Evolutionary conservation across 2,797 vertebrate species (phyloP), one percentile per base, ranked within the genome.

Genomic region (Micrastur ruficollis): DNA sequence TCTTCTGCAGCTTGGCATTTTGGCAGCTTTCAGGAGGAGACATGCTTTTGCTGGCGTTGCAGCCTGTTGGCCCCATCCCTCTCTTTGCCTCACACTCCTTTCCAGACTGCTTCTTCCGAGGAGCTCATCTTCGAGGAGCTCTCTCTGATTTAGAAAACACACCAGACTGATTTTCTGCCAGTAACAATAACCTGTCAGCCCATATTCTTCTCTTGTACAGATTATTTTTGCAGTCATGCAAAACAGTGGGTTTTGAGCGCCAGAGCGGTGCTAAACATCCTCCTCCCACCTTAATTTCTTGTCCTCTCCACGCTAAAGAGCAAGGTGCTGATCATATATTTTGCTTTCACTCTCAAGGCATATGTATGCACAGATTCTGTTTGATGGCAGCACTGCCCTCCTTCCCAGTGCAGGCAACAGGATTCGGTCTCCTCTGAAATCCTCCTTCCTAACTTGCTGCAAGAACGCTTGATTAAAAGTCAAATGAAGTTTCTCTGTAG

Each of bases 401-500:
- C 65, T 12, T 31, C 22, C 72, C 63, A 74, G 12, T 21, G 9
- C 53, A 81, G 44, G 74, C 68, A 62, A 3, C 68, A 65, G 42
- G 15, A 68, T 42, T 46, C 49, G 49, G 55, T 10, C 55, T 85
- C 40, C 50, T 72, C 93, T 16, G 56, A 95, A 95, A 90, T 63
- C 56, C 68, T 88, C 61, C 47, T 95, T 44, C 81, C 59, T 82
- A 78, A 89, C 72, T 92, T 75, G 13, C 75, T n/a, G 53, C 90
- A 78, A 76, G 86, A 96, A 81, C 5, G 21, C 49, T 65, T 81
- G 66, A 96, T 97, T 94, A 93, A 86, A 94, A 93, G 71, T 65
- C 90, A 91, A 90, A 88, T 63, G 34, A 58, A 62, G 81, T 72
- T 49, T 86, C 83, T 89, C 89, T 12, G 11, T 32, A 36, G 72